Evolutionary conservation across 2,797 vertebrate species (phyloP), one percentile per base, ranked within the genome.

Genomic region (Notoglanidium macrostoma): DNA sequence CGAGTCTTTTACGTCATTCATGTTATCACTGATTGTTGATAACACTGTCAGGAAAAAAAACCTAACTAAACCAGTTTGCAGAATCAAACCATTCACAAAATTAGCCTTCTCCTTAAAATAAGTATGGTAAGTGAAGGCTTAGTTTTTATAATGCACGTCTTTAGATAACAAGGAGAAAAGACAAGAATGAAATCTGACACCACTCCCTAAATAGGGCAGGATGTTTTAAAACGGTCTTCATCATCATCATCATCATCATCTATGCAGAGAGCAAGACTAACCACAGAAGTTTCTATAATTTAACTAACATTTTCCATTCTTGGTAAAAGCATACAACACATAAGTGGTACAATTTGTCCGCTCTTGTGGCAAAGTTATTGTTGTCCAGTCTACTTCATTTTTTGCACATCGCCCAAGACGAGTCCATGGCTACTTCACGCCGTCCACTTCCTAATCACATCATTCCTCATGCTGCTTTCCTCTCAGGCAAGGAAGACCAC

Each of bases 401-500:
- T 87, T 90, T 90, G 90, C 90, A 91, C 90, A 83, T 90, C 55
- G 85, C 89, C 92, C 93, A 92, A 91, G 44, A 91, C 46, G 57
- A 63, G 92, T 90, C 79, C 17, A 68, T 90, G 49, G 65, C 84
- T 80, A 4, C 81, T 84, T 74, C 29, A 78, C 84, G 88, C 72
- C 54, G 74, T 72, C 54, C 21, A 55, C 26, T 74, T 78, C 32
- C 90, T 85, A 85, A 92, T 90, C 82, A 87, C 78, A 5, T 51
- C 21, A 84, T 81, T 80, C 87, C 59, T 87, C 15, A 26, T 26
- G 78, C 49, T 85, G 76, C 70, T 83, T 90, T 83, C 84, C 44
- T 84, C 87, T 98, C 95, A 99, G 87, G 98, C 98, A 10, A 99
- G 96, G 94, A 99, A 99, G 88, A 99, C 97, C n/a, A 99, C 98